These are phyloP conservation scores for Stichopus chloronotus DNA, from an alignment of 35 echinoderm and acorn worm genomes.

Conservation along the genomic window DNA sequence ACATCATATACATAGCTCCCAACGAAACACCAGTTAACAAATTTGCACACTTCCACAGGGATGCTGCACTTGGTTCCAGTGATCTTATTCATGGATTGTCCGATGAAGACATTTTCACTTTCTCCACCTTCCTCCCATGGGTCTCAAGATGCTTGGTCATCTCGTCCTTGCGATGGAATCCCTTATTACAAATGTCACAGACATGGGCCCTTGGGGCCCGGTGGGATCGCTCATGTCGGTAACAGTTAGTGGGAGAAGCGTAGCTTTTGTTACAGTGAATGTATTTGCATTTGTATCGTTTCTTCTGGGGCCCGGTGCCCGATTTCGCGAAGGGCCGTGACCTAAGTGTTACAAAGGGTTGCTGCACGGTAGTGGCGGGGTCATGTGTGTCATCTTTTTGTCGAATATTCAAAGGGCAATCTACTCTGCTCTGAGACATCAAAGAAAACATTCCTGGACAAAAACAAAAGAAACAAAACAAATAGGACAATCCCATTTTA, in stretches of 20 bases:
- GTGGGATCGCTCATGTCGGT: background rate
- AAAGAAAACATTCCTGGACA: conserved; percentile 7
- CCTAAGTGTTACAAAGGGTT: background rate
- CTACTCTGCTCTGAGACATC: background rate
- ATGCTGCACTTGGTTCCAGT: too few relatives aligned
- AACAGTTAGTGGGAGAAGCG: background rate
- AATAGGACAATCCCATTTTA: background rate
- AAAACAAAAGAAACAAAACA: conserved; percentile 22
- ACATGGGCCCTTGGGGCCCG: background rate
- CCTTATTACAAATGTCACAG: conserved; percentile 4
- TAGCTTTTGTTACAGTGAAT: background rate
- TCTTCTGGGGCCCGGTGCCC: background rate
- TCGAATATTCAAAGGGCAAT: background rate
- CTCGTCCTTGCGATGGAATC: background rate
- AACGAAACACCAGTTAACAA: too few relatives aligned
- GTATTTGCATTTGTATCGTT: conserved; percentile 25
- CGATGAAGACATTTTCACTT: too few relatives aligned
- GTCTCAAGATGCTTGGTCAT: background rate
- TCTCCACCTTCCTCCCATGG: background rate
- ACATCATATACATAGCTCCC: too few relatives aligned
- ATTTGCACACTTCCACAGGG: too few relatives aligned
- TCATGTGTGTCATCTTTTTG: background rate
- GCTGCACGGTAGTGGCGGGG: background rate
- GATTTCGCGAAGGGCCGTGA: background rate
- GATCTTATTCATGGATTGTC: too few relatives aligned